Evolutionary conservation across 2,797 vertebrate species (phyloP).

Genomic region (Glossophaga mutica): DNA sequence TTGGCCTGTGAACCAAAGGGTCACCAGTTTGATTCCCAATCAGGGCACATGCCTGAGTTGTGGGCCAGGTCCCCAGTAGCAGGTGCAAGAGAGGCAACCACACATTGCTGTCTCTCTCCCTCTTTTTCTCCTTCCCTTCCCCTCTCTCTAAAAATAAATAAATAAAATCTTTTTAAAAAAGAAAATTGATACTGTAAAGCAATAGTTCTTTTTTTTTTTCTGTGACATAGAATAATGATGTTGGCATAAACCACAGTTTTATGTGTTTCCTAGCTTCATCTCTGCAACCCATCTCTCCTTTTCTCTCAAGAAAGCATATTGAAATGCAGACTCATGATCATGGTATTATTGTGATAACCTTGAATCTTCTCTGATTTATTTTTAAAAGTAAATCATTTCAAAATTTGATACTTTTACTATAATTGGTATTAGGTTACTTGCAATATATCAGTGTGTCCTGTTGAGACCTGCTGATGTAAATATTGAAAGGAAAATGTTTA

Average conservation of each 20-base stretch:
- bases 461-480: conserved; percentile 30
- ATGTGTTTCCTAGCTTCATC: background rate
- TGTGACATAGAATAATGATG: background rate
- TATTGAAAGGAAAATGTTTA: conserved; percentile 31
- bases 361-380: conserved; percentile 23
- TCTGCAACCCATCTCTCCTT: background rate
- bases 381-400: conserved; percentile 16
- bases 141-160: no score
- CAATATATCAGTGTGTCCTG: background rate
- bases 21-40: no score
- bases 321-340: background rate
- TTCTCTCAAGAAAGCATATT: conserved; percentile 22
- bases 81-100: no score
- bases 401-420: background rate
- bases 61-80: no score
- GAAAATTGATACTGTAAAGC: background rate
- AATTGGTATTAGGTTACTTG: background rate
- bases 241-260: background rate
- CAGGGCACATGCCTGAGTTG: no score
- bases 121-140: no score
- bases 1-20: no score
- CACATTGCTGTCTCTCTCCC: no score
- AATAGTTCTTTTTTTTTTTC: background rate
- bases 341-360: background rate
- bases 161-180: background rate